Percentiles rank a stretch among this genome's conserved stretches.
phyloP scores from a whole-genome alignment of 2,797 vertebrate species.

The Trichosurus vulpecula region DNA sequence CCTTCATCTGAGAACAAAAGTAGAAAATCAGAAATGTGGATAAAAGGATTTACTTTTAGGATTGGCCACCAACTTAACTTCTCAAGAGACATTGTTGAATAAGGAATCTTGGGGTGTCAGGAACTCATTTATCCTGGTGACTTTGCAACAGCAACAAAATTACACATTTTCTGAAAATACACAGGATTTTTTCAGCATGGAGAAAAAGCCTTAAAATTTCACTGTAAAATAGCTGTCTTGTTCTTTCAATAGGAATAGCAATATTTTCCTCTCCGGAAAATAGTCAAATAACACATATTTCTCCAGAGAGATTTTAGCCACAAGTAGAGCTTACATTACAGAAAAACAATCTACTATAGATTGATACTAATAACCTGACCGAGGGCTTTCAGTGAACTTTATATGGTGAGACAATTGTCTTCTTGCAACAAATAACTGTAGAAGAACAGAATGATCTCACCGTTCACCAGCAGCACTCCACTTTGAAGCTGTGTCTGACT shows the following conservation, averaged over 20 bases:
- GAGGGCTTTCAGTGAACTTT: background rate
- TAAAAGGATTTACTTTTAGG: background rate
- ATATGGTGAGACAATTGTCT: background rate
- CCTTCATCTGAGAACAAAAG: background rate
- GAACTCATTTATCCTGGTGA: background rate
- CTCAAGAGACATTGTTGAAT: background rate
- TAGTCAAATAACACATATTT: background rate
- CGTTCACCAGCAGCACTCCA: background rate
- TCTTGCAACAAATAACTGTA: background rate
- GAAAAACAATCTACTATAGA: background rate
- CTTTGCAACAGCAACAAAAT: background rate
- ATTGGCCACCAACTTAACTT: background rate
- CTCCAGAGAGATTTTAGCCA: background rate
- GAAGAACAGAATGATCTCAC: background rate
- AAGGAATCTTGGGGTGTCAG: background rate
- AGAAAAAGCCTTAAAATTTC: background rate
- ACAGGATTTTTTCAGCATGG: background rate
- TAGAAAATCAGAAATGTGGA: background rate
- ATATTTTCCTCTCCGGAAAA: background rate
- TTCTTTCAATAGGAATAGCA: background rate
- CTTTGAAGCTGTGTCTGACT: background rate
- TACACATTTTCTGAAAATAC: background rate
- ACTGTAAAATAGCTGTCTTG: conserved; percentile 20
- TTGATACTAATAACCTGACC: background rate
- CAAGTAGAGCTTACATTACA: background rate